Base-by-base conservation (phyloP, 2,888 invertebrate species). In the Adelognathus sp. region DNA sequence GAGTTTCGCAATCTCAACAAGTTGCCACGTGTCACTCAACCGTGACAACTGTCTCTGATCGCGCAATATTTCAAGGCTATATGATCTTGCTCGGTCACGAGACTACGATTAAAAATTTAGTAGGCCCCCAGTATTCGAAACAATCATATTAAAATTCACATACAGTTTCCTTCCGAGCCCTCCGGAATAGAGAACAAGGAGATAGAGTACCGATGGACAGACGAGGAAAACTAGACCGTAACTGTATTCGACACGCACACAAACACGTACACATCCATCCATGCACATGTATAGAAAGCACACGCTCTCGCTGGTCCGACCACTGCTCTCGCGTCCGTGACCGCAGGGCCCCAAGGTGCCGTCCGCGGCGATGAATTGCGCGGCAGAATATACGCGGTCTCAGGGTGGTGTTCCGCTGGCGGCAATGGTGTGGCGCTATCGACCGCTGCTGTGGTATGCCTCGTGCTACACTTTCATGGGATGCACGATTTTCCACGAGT, bases 281-380 rank as follows among this genome's bases (percentile, higher is more conserved):
- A 21, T 21, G 7, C 21, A 50, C 50, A 21, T 6, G 11, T 50
- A n/a, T n/a, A n/a, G n/a, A n/a, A n/a, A n/a, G n/a, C n/a, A 27
- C 41, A 24, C 44, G 5, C 11, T 29, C 1, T 46, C 29, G 61
- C 27, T 54, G 27, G 2, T 44, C 46, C 27, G 46, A 63, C 46
- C 63, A 21, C 46, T 27, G 63, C 27, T 58, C 29, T 46, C 33
- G 29, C 16, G 61, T 33, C 69, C 46, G 18, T 46, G 60, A 67
- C 74, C 74, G 50, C 74, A 69, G 58, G 67, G 33, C 74, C 69
- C 60, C 58, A 58, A 75, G 74, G 50, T 75, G 60, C 36, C 61
- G 36, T 72, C 69, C 44, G 21, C 66, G 71, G 39, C 71, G 39
- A 72, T 54, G 61, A 52, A 61, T 72, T 52, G 61, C 50, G 27